These are phyloP conservation scores for Pedetes capensis DNA, from an alignment of 2,113 vertebrate genomes.

Conservation along the genomic window DNA sequence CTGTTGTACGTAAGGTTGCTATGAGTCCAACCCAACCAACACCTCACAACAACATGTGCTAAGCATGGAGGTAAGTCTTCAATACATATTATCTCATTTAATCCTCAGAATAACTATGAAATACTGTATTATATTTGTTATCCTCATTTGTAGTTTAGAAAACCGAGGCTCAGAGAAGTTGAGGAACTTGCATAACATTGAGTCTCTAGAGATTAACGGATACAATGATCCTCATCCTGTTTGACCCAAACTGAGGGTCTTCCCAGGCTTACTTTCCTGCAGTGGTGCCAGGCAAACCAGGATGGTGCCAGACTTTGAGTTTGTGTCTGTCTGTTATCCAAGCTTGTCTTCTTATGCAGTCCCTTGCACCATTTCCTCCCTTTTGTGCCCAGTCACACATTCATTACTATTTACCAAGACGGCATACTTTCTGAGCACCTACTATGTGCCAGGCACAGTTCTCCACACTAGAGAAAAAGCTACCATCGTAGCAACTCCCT, in stretches of 20 bases:
- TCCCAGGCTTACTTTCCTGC: neutral
- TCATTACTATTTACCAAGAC: neutral
- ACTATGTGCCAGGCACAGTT: neutral
- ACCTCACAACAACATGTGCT: no score
- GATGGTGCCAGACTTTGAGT: neutral
- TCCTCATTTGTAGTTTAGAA: neutral
- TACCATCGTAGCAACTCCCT: neutral
- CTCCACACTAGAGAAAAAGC: neutral
- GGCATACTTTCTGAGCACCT: neutral
- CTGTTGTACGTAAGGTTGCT: no score
- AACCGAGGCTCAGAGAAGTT: neutral
- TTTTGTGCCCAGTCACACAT: neutral
- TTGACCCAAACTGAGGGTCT: neutral
- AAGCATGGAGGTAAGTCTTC: neutral
- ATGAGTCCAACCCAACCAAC: no score
- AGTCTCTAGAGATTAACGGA: neutral
- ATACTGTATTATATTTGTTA: no score
- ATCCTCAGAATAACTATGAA: neutral
- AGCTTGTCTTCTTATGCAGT: neutral
- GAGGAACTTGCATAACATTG: neutral
- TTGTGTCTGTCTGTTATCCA: neutral
- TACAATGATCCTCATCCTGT: rapidly evolving
- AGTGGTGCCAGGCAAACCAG: neutral
- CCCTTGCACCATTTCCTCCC: no score
- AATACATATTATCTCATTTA: rapidly evolving